Conservation (phyloP, 1,140 invertebrate genomes). For the Physella acuta region DNA sequence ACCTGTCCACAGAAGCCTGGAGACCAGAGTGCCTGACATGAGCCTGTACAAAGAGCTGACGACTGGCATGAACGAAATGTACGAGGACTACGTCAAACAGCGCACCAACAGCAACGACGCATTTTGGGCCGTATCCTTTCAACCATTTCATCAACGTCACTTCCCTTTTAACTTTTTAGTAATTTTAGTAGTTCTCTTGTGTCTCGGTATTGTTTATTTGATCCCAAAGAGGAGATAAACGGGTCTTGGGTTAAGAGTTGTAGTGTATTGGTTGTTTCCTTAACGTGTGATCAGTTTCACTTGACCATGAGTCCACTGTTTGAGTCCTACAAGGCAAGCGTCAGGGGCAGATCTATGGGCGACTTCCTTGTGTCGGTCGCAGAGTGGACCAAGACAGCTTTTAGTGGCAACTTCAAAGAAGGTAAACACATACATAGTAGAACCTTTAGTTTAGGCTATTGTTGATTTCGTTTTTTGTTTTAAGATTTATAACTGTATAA, state of each 20-base stretch:
- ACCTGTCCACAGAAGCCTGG: slow-evolving; percentile 3
- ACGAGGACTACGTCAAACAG: neutral
- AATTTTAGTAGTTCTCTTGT: too few relatives aligned
- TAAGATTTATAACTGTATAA: too few relatives aligned
- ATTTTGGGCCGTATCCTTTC: slow-evolving; percentile 21
- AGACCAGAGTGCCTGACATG: slow-evolving; percentile 3
- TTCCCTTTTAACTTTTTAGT: too few relatives aligned
- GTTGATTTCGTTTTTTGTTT: too few relatives aligned
- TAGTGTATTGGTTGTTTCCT: too few relatives aligned
- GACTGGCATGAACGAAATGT: neutral
- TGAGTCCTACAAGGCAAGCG: slow-evolving; percentile 27
- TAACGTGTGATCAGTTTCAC: slow-evolving; percentile 18
- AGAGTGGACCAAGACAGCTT: slow-evolving; percentile 14
- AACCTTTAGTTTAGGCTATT: too few relatives aligned
- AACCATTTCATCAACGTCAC: too few relatives aligned
- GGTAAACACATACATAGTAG: too few relatives aligned
- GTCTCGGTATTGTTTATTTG: too few relatives aligned
- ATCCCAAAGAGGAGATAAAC: too few relatives aligned
- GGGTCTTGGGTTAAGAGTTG: too few relatives aligned
- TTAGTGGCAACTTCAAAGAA: slow-evolving; percentile 2
- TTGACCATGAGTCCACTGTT: slow-evolving; percentile 21
- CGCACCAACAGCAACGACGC: neutral
- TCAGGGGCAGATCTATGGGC: neutral
- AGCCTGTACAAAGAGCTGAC: neutral
- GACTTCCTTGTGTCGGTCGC: slow-evolving; percentile 13